phyloP scores from a whole-genome alignment of 2,888 invertebrate species.

The Trissoscelio sp. region DNA sequence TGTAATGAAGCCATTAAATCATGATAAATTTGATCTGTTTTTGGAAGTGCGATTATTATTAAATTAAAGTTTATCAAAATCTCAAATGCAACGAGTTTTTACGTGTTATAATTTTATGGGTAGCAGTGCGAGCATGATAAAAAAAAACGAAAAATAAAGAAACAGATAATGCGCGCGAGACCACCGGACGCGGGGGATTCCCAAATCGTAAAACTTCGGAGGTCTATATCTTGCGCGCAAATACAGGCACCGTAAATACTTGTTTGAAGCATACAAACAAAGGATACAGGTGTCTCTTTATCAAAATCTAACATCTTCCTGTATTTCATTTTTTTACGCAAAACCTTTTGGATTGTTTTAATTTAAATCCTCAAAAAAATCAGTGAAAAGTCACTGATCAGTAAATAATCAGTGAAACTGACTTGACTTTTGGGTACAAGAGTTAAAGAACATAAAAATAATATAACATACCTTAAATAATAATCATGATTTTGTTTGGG shows the following conservation, averaged over 20 bases:
- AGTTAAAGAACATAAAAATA: too few species aligned
- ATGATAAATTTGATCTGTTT: slow-evolving; percentile 32
- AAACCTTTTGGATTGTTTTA: too few species aligned
- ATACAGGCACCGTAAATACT: slow-evolving; percentile 69
- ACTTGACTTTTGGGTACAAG: too few species aligned
- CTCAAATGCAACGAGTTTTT: slow-evolving; percentile 44
- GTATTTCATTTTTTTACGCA: slow-evolving; percentile 44
- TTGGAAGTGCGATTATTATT: slow-evolving; percentile 31
- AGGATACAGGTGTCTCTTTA: slow-evolving; percentile 78
- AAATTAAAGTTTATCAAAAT: slow-evolving; percentile 51
- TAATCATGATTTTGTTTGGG: too few species aligned
- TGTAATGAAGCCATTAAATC: slow-evolving; percentile 52
- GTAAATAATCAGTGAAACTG: too few species aligned
- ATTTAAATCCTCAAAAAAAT: too few species aligned
- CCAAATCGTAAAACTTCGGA: slow-evolving; percentile 69
- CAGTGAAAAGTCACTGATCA: too few species aligned
- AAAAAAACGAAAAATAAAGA: slow-evolving; percentile 37
- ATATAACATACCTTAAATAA: too few species aligned
- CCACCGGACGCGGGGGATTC: slow-evolving; percentile 71
- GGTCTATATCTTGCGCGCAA: slow-evolving; percentile 57
- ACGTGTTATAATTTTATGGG: slow-evolving; percentile 44
- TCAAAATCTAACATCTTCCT: slow-evolving; percentile 74
- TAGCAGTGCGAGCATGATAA: slow-evolving; percentile 54
- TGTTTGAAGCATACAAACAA: slow-evolving; percentile 66
- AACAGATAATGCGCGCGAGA: slow-evolving; percentile 69